Percentiles rank a stretch among this genome's conserved stretches.
Evolutionary conservation across 2,888 invertebrate genomes (phyloP).

Genomic region (Idaea biselata): DNA sequence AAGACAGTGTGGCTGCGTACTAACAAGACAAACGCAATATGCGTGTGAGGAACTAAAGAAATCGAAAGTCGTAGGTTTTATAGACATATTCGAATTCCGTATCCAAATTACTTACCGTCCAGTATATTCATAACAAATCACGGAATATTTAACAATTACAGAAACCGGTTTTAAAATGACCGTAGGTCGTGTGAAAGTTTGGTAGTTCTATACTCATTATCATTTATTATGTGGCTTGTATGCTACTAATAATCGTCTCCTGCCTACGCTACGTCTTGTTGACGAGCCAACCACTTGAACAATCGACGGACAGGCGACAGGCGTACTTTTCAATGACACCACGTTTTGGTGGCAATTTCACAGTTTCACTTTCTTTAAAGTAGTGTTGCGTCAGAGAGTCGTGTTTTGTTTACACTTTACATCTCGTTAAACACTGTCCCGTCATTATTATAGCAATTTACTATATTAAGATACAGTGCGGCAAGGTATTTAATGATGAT

Average conservation of each 20-base stretch:
- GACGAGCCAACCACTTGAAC: conserved; percentile 48
- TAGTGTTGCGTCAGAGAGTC: conserved; percentile 52
- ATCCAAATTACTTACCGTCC: conserved; percentile 21
- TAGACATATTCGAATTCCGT: conserved; percentile 23
- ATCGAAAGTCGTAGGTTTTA: conserved; percentile 23
- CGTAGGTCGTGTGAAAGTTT: conserved; percentile 50
- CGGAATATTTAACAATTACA: conserved; percentile 44
- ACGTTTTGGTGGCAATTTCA: conserved; percentile 53
- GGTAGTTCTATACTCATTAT: conserved; percentile 35
- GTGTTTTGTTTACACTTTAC: conserved; percentile 29
- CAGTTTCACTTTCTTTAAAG: conserved; percentile 65
- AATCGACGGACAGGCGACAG: conserved; percentile 33
- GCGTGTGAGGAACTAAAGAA: conserved; percentile 23
- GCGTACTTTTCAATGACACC: conserved; percentile 43
- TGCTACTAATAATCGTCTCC: conserved; percentile 20
- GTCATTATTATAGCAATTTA: conserved; percentile 48
- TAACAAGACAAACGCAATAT: conserved; percentile 10
- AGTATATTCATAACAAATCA: conserved; percentile 34
- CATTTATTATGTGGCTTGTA: too few species aligned
- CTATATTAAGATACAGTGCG: conserved; percentile 25
- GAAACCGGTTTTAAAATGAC: conserved; percentile 42
- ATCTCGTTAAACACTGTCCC: conserved; percentile 37
- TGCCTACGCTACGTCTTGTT: conserved; percentile 38
- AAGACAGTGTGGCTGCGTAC: conserved; percentile 19
- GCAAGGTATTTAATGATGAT: conserved; percentile 20